Conservation (phyloP, 2,797 vertebrate species). For the Peromyscus aztecus region DNA sequence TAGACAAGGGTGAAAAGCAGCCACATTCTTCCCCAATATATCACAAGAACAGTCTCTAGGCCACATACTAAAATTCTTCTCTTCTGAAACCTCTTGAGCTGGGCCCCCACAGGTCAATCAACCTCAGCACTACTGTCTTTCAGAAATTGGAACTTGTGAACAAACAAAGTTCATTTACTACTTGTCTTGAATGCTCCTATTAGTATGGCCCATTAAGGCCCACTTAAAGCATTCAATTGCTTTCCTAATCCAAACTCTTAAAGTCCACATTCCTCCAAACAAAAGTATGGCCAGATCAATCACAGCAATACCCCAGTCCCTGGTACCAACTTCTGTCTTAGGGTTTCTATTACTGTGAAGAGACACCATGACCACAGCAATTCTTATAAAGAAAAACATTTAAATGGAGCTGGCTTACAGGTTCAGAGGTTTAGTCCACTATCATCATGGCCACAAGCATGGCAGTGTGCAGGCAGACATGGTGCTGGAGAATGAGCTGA, state of each 20-base stretch:
- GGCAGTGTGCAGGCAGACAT: background rate
- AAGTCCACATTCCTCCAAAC: background rate
- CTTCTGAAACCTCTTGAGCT: background rate
- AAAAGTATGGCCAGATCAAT: background rate
- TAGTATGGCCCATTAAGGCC: background rate
- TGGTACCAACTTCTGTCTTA: background rate
- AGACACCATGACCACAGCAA: background rate
- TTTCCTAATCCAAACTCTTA: background rate
- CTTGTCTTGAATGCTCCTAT: background rate
- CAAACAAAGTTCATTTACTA: no score
- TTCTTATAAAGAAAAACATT: background rate
- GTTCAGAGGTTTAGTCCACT: background rate
- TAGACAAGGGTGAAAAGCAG: background rate
- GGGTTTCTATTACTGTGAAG: background rate
- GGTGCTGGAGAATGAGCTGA: background rate
- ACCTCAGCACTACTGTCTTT: background rate
- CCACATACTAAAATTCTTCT: background rate
- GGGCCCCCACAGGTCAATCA: background rate
- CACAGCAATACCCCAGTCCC: background rate
- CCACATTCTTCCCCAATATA: background rate
- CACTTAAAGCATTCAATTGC: background rate
- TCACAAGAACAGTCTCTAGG: background rate
- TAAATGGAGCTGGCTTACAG: background rate
- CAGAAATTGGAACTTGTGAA: no score
- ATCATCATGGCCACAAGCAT: background rate